Evolutionary conservation across 2,888 invertebrate species (phyloP), one percentile per base, ranked within the genome.

Genomic region (Urechis unicinctus): DNA sequence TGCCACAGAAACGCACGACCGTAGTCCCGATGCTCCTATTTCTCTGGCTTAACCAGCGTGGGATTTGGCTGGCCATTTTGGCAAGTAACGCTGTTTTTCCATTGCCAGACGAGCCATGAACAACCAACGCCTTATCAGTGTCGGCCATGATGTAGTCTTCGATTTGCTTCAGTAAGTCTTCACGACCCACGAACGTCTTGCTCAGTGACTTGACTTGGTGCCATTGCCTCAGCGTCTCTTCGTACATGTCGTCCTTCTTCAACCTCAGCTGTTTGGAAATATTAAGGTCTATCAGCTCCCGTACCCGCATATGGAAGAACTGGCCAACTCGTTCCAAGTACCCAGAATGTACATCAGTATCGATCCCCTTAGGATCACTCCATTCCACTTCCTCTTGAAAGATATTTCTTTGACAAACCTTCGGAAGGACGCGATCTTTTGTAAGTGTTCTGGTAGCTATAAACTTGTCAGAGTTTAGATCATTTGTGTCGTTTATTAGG

Each of bases 101-200:
- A 21, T 67, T 65, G 0, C 73, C 73, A 4, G 70, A 67, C 42
- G 66, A 65, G 2, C 71, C 73, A 59, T 65, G 63, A 1, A 73
- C 54, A 2, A 71, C 66, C 13, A 72, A 55, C 3, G 70, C 67
- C 42, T 66, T 56, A 17, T 58, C 45, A 1, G 62, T 58, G 13
- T 64, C 55, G 2, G 58, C 56, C 0, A 66, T 55, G 17, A 69
- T 31, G 56, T 71, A 69, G 17, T 59, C 52, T 29, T 26, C 13
- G 21, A 59, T 52, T 21, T 51, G 26, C 43, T 46, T n/a, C 3
- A 71, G 58, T 1, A 67, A 48, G 5, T 66, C 66, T 31, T 68
- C 64, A 5, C 69, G 56, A 2, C 66, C 70, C 5, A 64, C 51
- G 51, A 69, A 70, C 4, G 58, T 60, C 1, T 58, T 29, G 42